phyloP scores from a whole-genome alignment of 2,113 vertebrate genomes.

The Narcine bancroftii region DNA sequence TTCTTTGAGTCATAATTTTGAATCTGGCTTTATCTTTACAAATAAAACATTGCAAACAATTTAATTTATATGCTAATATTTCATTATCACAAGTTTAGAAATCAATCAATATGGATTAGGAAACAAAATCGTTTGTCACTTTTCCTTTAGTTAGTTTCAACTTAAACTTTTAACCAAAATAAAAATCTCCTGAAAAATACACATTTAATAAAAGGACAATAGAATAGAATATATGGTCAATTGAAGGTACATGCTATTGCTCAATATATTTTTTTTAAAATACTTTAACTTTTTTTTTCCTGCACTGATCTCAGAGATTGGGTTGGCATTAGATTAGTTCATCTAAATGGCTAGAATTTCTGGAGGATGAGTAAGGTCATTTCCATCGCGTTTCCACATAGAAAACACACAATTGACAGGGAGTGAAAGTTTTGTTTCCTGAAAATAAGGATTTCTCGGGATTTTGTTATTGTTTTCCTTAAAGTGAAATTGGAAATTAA shows the following conservation, averaged over 20 bases:
- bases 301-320: background rate
- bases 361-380: background rate
- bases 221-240: too few species aligned
- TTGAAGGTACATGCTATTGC: background rate
- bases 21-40: background rate
- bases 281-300: background rate
- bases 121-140: background rate
- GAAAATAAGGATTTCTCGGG: background rate
- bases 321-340: background rate
- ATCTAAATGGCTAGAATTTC: background rate
- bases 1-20: background rate
- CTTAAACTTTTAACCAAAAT: background rate
- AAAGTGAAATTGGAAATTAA: background rate
- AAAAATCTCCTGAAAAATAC: background rate
- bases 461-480: background rate
- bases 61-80: background rate
- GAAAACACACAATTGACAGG: background rate
- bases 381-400: background rate
- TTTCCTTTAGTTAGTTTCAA: background rate
- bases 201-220: too few species aligned
- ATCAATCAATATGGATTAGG: background rate
- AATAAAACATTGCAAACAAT: background rate
- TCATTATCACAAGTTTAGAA: background rate
- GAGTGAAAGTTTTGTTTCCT: background rate
- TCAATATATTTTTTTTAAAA: background rate